These are phyloP conservation scores for Oncorhynchus mykiss DNA, from an alignment of 2,113 vertebrate species.

Conservation along the genomic window DNA sequence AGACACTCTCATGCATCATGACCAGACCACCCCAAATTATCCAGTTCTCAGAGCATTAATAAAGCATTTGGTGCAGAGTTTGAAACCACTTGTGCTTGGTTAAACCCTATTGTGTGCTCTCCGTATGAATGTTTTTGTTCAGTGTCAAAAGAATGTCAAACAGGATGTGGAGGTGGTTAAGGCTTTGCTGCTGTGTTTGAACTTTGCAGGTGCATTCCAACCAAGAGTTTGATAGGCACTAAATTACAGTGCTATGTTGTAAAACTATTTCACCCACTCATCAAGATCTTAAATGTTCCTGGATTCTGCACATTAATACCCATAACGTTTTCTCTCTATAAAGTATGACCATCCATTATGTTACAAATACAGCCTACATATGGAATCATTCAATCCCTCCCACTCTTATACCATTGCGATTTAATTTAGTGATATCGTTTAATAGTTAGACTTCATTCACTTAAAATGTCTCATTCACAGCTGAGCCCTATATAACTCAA, in stretches of 20 bases:
- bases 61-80: background rate
- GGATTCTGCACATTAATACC: too few species aligned
- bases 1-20: background rate
- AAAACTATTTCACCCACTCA: background rate
- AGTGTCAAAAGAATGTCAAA: constrained; percentile 38
- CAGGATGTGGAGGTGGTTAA: constrained; percentile 66
- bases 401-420: background rate
- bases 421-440: background rate
- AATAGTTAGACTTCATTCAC: background rate
- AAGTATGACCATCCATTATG: too few species aligned
- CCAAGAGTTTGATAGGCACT: background rate
- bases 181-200: background rate
- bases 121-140: constrained; percentile 5
- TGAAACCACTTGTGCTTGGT: constrained; percentile 15
- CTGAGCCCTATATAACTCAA: constrained; percentile 32
- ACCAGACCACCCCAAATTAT: background rate
- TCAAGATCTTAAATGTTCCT: too few species aligned
- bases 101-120: background rate
- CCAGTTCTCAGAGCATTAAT: background rate
- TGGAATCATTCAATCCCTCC: background rate
- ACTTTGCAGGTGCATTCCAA: constrained; percentile 61
- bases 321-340: too few species aligned
- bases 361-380: background rate
- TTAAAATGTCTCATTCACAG: background rate
- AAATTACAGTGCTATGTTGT: background rate